Conservation (phyloP, 2,888 invertebrate species). For the Scaptomyza parva region DNA sequence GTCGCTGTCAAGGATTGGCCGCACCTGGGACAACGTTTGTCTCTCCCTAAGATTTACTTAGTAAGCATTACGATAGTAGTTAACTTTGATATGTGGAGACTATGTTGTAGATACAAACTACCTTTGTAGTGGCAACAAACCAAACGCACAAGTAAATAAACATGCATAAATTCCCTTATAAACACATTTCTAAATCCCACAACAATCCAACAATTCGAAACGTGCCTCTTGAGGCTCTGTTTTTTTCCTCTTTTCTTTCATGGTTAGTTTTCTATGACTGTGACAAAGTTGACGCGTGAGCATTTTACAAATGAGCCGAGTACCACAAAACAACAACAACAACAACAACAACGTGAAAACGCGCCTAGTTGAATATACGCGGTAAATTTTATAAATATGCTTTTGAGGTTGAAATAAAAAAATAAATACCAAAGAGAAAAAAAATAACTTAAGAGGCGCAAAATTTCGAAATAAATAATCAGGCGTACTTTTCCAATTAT, state of each 20-base stretch:
- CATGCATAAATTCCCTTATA: constrained; percentile 58
- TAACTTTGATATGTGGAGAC: constrained; percentile 22
- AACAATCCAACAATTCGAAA: constrained; percentile 50
- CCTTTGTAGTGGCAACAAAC: constrained; percentile 32
- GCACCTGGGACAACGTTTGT: constrained; percentile 13
- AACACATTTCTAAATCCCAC: constrained; percentile 62
- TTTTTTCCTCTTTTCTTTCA: constrained; percentile 27
- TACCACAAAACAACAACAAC: constrained; percentile 28
- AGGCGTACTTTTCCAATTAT: constrained; percentile 58
- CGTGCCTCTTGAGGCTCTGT: constrained; percentile 54
- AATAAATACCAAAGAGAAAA: constrained; percentile 54
- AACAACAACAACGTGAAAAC: constrained; percentile 31
- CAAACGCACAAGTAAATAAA: constrained; percentile 34
- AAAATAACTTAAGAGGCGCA: constrained; percentile 36
- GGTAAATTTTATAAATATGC: constrained; percentile 64
- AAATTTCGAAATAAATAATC: constrained; percentile 53
- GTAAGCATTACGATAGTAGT: constrained; percentile 16
- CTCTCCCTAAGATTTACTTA: constrained; percentile 21
- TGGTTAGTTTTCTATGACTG: constrained; percentile 38
- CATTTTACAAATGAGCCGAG: constrained; percentile 62
- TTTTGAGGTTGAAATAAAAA: constrained; percentile 49
- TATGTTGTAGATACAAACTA: constrained; percentile 30
- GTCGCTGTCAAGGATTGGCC: constrained; percentile 66
- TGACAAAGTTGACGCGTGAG: constrained; percentile 66
- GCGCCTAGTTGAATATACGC: constrained; percentile 39